Evolutionary conservation across 1,140 invertebrate genomes (phyloP), one percentile per base, ranked within the genome.

Genomic region (Aricia agestis): DNA sequence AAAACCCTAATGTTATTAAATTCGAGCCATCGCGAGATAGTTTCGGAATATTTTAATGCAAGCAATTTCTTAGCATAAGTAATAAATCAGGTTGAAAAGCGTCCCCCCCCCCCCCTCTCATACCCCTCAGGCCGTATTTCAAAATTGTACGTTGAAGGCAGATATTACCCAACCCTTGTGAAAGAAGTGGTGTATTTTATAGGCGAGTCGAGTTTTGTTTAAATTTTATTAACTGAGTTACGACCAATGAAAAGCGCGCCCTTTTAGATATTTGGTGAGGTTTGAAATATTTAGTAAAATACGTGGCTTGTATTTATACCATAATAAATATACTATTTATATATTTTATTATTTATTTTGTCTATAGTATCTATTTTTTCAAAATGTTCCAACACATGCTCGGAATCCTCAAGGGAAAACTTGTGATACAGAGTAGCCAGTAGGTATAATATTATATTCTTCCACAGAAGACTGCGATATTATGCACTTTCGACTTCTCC

Each of bases 11-110:
- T 52, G 11, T 52, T 52, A 52, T 52, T 52, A 52, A 52, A 52
- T 13, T 52, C 45, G 4, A 13, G 13, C 13, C 45, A 52, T 52
- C 45, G 13, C 45, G 45, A 52, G 13, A 52, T 52, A 52, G 45
- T 52, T 52, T 52, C 11, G 18, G 18, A 59, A 63, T 63, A 63
- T 63, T 63, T 63, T 19, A 19, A 63, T 63, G 18, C 59, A 63
- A 19, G 59, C 18, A 63, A 63, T 63, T 63, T 63, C 59, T 63
- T 63, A 63, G 19, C 18, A 63, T 19, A 52, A 63, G 59, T 19
- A 63, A 63, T 63, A 63, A 63, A 63, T 63, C 59, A 19, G 59
- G 17, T 18, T 19, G 17, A 18, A 18, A 1, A 63, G 59, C 59
- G 59, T 6, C 6, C 18, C 3, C 18, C 18, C 3, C 18, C 18